phyloP scores from a whole-genome alignment of 2,113 vertebrate genomes.

The Solenodon paradoxus region DNA sequence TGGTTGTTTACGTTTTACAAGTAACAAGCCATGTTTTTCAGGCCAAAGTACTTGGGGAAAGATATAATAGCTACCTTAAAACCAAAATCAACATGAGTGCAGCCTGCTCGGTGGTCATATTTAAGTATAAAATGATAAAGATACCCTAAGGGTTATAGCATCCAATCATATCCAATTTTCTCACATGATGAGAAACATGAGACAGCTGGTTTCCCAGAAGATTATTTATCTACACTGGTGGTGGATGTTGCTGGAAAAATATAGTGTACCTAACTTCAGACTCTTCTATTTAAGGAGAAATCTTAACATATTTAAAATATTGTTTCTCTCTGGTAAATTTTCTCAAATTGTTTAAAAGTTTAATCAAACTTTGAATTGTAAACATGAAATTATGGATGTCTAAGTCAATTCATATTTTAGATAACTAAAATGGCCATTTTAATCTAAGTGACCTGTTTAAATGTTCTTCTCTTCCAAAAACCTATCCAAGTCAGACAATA shows the following conservation, averaged over 20 bases:
- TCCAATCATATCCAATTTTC: neutral
- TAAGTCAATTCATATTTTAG: neutral
- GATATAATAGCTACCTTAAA: constrained; percentile 16
- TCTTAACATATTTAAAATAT: neutral
- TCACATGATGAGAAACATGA: neutral
- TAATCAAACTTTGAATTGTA: neutral
- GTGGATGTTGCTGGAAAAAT: neutral
- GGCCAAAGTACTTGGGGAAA: neutral
- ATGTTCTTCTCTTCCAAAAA: neutral
- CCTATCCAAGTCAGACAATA: neutral
- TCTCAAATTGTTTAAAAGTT: neutral
- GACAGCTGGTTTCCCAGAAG: neutral
- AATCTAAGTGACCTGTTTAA: neutral
- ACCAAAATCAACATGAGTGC: neutral
- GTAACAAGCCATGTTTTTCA: neutral
- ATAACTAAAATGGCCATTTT: neutral
- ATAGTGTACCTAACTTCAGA: neutral
- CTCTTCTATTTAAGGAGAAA: neutral
- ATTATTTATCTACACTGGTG: neutral
- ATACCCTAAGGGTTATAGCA: neutral
- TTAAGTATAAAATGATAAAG: constrained; percentile 36
- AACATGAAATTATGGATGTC: neutral
- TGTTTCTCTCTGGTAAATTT: neutral
- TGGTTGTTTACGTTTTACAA: neutral
- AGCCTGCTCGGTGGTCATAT: neutral